phyloP scores from a whole-genome alignment of 2,888 invertebrate species.

The Sinhomidia bicolor region DNA sequence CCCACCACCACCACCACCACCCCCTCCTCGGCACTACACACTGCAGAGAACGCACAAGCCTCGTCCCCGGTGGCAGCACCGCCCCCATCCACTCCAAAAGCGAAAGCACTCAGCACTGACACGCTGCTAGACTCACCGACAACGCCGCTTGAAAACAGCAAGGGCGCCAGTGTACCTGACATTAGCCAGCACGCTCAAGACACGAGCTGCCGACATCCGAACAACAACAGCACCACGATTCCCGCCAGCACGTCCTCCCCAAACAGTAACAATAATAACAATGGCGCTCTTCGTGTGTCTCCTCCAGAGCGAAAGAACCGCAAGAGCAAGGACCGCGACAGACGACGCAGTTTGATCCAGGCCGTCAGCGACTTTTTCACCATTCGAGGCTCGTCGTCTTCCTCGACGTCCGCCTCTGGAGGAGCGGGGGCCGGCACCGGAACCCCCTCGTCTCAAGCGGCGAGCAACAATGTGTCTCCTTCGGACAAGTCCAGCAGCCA shows the following conservation, averaged over 20 bases:
- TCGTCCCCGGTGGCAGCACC: too few species aligned
- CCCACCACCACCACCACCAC: slow-evolving; percentile 14
- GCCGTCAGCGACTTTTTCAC: slow-evolving; percentile 92
- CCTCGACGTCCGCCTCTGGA: not conserved
- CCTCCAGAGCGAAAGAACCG: slow-evolving; percentile 81
- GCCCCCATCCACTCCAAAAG: slow-evolving; percentile 65
- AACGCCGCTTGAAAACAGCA: slow-evolving; percentile 19
- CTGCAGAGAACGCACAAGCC: not conserved
- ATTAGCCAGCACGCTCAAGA: slow-evolving; percentile 36
- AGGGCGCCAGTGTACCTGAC: slow-evolving; percentile 76
- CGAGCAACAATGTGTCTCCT: slow-evolving; percentile 23
- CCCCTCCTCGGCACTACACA: too few species aligned
- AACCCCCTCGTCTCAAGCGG: not conserved
- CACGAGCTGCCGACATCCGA: not conserved
- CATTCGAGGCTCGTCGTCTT: slow-evolving; percentile 82
- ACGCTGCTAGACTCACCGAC: slow-evolving; percentile 75
- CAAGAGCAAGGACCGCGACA: slow-evolving; percentile 86
- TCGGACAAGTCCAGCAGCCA: slow-evolving; percentile 28
- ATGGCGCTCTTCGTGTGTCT: slow-evolving; percentile 43
- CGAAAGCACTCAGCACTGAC: slow-evolving; percentile 78
- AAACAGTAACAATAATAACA: not conserved
- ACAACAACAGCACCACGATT: not conserved
- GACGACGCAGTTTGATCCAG: slow-evolving; percentile 91
- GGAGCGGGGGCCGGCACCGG: not conserved
- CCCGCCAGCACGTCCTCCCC: not conserved